phyloP scores from a whole-genome alignment of 2,797 vertebrate genomes.

The Melanotaenia nigrans region DNA sequence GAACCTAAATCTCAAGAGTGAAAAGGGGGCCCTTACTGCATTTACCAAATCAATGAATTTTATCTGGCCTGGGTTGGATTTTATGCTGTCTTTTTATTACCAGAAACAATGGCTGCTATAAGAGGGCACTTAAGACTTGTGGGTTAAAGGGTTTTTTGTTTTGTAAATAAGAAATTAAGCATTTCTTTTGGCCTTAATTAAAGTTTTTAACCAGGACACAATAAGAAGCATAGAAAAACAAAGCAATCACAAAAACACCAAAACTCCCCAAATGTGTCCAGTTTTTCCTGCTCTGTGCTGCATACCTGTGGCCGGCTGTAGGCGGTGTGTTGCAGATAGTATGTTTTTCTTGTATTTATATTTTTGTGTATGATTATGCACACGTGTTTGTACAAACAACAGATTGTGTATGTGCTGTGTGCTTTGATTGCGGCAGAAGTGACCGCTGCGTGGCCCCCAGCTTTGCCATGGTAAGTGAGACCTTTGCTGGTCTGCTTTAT shows the following conservation, averaged over 20 bases:
- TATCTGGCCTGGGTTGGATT: not conserved
- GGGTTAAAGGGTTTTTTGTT: not conserved
- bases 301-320: conserved; percentile 71
- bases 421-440: conserved; percentile 50
- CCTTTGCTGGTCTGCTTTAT: conserved; percentile 56
- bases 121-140: conserved; percentile 1
- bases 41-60: not conserved
- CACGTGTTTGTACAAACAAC: conserved; percentile 19
- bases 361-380: conserved; percentile 14
- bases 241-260: conserved; percentile 52
- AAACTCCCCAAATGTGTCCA: conserved; percentile 51
- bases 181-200: no score
- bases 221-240: conserved; percentile 37
- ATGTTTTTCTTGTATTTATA: conserved; percentile 24
- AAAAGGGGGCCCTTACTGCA: not conserved
- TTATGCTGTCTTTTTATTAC: conserved; percentile 4
- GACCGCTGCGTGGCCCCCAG: conserved; percentile 64
- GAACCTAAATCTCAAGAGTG: not conserved
- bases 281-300: conserved; percentile 39
- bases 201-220: no score
- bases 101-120: conserved; percentile 4
- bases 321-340: conserved; percentile 22
- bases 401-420: conserved; percentile 25
- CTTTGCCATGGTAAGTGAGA: conserved; percentile 78
- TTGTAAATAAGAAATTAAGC: not conserved